Percentiles rank a stretch among this genome's conserved stretches.
These are phyloP conservation scores for Poecile atricapillus DNA, from an alignment of 2,113 vertebrate genomes.

Conservation along the genomic window DNA sequence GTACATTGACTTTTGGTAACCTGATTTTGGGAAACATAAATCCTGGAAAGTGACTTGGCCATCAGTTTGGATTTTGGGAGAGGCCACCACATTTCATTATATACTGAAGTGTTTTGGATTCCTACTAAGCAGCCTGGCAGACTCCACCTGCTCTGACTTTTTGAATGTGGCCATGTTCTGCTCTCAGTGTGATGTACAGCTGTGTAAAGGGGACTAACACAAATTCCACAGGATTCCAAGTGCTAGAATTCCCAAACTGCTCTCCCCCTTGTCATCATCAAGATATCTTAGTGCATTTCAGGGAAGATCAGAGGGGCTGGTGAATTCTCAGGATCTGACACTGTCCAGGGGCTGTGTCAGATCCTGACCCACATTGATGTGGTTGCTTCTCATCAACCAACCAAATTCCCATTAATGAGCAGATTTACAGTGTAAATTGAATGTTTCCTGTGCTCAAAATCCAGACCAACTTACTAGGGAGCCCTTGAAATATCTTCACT, in stretches of 20 bases:
- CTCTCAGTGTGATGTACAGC: background rate
- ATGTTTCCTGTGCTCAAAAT: background rate
- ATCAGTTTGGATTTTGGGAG: background rate
- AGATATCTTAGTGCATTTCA: background rate
- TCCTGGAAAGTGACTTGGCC: background rate
- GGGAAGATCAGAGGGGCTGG: background rate
- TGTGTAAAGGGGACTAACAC: background rate
- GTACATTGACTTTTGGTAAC: background rate
- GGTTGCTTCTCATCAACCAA: background rate
- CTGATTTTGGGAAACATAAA: background rate
- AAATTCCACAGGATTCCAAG: background rate
- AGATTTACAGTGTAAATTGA: background rate
- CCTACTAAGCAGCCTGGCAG: background rate
- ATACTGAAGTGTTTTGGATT: background rate
- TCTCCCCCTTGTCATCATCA: accelerated
- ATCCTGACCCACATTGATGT: background rate
- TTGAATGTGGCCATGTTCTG: background rate
- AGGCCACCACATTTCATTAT: too few relatives aligned
- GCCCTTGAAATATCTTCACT: background rate
- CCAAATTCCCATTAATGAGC: background rate
- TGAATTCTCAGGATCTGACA: background rate
- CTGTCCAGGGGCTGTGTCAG: background rate
- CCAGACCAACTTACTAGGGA: background rate
- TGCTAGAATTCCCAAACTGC: background rate
- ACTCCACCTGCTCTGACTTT: background rate